Base-by-base conservation (phyloP, 2,888 invertebrate species). In the Lydus trimaculatus region DNA sequence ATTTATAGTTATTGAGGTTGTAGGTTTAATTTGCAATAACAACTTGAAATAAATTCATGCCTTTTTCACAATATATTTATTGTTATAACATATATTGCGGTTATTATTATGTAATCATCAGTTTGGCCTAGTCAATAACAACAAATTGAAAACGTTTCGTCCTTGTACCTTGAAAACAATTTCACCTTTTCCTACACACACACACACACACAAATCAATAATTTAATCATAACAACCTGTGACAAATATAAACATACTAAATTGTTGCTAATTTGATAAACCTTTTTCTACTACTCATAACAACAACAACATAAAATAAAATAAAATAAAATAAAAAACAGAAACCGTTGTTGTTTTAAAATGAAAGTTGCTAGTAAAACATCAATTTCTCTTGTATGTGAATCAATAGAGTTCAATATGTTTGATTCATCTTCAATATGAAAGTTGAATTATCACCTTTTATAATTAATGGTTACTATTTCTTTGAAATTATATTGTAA, bases 161-260 rank as follows among this genome's bases (percentile, higher is more conserved):
- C 43, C 43, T 43, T 43, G 43, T 43, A 43, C 43, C 43, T 43
- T 43, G 43, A 43, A 43, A 43, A 43, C 43, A 43, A 43, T 43
- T 43, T 43, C 43, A 17, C 11, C 36, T 36, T 36, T 17, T 6
- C n/a, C n/a, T n/a, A n/a, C n/a, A n/a, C n/a, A n/a, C n/a, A n/a
- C n/a, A n/a, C n/a, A n/a, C n/a, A n/a, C n/a, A n/a, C n/a, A n/a
- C n/a, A n/a, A n/a, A n/a, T n/a, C n/a, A n/a, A n/a, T n/a, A n/a
- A n/a, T n/a, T n/a, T n/a, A n/a, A n/a, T n/a, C n/a, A n/a, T n/a
- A n/a, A n/a, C n/a, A n/a, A n/a, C n/a, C n/a, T n/a, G 17, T 43
- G 17, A 17, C 17, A 43, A 17, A 17, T 8, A 17, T 43, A n/a
- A 17, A 17, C 17, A 36, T 36, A 13, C 36, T 36, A 36, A 36